Evolutionary conservation across 2,888 invertebrate genomes (phyloP), one percentile per base, ranked within the genome.

Genomic region (Drosophila macrospina): DNA sequence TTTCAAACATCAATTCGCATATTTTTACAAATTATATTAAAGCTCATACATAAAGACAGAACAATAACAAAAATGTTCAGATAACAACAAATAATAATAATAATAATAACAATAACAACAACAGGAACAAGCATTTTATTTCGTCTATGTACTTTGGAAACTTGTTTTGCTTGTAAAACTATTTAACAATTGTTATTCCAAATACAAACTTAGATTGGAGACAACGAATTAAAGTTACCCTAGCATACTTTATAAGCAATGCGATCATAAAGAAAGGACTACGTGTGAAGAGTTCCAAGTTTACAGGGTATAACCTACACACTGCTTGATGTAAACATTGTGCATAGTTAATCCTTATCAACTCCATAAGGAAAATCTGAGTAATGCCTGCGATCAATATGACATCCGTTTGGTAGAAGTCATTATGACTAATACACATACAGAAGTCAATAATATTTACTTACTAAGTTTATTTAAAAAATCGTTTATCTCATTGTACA

Each of bases 11-110:
- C 73, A 82, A 86, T 86, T 85, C 89, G 77, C 80, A 88, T 87
- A 85, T 88, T 88, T 88, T 85, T 85, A 87, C 79, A 88, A 87
- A 88, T 87, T 85, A 84, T 88, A 88, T 86, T 84, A 83, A 75
- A 69, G 64, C 70, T 68, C 66, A 69, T 50, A 78, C 65, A 80
- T 66, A 75, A 64, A 51, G 64, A 26, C 52, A 57, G 56, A 70
- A 66, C 36, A 74, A 63, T 30, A 74, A 55, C 28, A 60, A 56
- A 15, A 67, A 54, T 11, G 54, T 26, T 42, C 36, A 52, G 45
- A 56, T 52, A 60, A 50, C 47, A 63, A 59, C 50, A 39, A 55
- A 55, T 52, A 60, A 39, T 42, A 63, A 59, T 32, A 61, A 66
- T 15, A 62, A 63, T 42, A 74, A 39, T 32, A 61, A 66, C 20